Evolutionary conservation across 2,888 invertebrate species (phyloP).

Genomic region (Spodoptera exigua): DNA sequence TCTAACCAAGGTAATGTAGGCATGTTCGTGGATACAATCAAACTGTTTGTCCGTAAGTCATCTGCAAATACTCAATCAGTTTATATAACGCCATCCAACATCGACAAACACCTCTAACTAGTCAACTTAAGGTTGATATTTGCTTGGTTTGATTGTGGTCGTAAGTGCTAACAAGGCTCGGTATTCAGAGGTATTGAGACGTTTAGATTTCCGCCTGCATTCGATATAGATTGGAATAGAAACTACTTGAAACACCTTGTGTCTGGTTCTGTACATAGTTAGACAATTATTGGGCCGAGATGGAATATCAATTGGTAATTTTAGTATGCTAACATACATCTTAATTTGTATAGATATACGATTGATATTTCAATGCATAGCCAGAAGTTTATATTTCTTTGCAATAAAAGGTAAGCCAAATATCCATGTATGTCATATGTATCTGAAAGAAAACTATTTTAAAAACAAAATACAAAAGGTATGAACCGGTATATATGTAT

Average conservation of each 20-base stretch:
- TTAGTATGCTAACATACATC: too few species aligned
- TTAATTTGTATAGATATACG: too few species aligned
- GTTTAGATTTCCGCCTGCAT: constrained; percentile 26
- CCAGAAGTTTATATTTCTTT: too few species aligned
- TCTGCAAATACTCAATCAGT: constrained; percentile 45
- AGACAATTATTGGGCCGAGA: not conserved
- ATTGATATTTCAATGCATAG: too few species aligned
- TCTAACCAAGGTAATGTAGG: constrained; percentile 22
- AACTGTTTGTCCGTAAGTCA: constrained; percentile 43
- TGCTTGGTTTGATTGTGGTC: not conserved
- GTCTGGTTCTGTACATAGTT: not conserved
- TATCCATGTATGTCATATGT: too few species aligned
- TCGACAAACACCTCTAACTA: not conserved
- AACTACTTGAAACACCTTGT: constrained; percentile 5
- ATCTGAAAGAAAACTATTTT: too few species aligned
- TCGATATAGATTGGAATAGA: constrained; percentile 26
- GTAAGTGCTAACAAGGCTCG: constrained; percentile 13
- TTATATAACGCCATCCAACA: not conserved
- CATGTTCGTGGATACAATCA: constrained; percentile 27
- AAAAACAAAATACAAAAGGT: too few species aligned
- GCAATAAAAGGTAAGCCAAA: too few species aligned
- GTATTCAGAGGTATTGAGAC: constrained; percentile 24
- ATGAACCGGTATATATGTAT: too few species aligned
- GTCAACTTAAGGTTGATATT: not conserved
- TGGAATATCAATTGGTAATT: not conserved